Base-by-base conservation (phyloP, 2,113 vertebrate genomes). In the Mandrillus leucophaeus region DNA sequence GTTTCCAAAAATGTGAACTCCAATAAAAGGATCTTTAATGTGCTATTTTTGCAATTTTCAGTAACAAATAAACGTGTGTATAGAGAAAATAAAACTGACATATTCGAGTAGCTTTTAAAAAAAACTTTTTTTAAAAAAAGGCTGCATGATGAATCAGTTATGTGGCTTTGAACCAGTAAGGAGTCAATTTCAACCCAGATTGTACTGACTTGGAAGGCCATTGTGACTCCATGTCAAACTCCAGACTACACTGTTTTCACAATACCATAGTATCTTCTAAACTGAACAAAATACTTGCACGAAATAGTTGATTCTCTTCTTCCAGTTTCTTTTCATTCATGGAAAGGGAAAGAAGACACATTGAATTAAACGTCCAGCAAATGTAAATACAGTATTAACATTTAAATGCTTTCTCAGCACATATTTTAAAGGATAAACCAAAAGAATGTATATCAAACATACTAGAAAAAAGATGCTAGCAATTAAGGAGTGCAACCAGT, bases 241-340 rank as follows among this genome's bases (percentile, higher is more conserved):
- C 18, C 68, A 95, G 10, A 13, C 55, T 32, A 48, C 8, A 61
- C 35, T 55, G 27, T 91, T 91, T 88, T n/a, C 45, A 84, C 38
- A 92, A 76, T 6, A 66, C 70, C 12, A 68, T 27, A 17, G 55
- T 22, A 17, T 32, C 35, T 91, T n/a, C 38, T 50, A 96, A 93
- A 85, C 1, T 16, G 6, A 89, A 81, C 23, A 89, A 95, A 94
- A 72, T 43, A 70, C 30, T 50, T 70, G 27, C 52, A 23, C 40
- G 94, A 95, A 95, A 88, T 7, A 76, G 38, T 27, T 94, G 35
- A 92, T 83, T 76, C 52, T 50, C n/a, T 23, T 81, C 50, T 83
- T 93, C 68, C 70, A 76, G 92, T 18, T 78, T 79, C 59, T 93
- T 95, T 82, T 93, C 75, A 94, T 76, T 96, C 75, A 90, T 80